Conservation (phyloP, 2,888 invertebrate species). For the Diarsia rubi region DNA sequence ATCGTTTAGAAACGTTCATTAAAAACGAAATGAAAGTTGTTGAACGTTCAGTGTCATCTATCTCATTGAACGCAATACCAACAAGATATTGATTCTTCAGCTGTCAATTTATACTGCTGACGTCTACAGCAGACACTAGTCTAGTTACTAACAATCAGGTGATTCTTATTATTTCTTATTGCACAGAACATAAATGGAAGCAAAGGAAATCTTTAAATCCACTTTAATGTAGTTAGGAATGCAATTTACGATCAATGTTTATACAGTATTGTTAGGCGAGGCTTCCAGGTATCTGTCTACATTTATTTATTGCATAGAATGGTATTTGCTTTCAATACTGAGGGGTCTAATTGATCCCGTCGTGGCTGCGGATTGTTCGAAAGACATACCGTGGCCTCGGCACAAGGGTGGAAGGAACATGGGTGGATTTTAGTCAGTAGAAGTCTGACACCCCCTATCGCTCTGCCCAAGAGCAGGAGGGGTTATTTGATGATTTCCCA, state of each 20-base stretch:
- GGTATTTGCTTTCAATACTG: neutral
- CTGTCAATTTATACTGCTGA: constrained; percentile 24
- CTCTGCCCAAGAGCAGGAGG: no score
- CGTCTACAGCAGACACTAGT: constrained; percentile 22
- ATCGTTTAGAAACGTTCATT: neutral
- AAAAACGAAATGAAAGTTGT: neutral
- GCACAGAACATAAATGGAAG: constrained; percentile 15
- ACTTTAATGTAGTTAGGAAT: constrained; percentile 2
- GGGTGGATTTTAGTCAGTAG: no score
- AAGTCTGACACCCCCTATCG: no score
- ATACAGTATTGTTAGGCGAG: constrained; percentile 4
- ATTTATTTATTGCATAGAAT: constrained; percentile 9
- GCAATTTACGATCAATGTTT: constrained; percentile 27
- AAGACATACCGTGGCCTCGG: no score
- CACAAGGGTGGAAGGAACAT: no score
- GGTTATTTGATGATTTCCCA: no score
- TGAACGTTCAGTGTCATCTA: neutral
- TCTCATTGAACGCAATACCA: constrained; percentile 18
- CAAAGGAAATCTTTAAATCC: constrained; percentile 24
- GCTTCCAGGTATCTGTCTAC: neutral
- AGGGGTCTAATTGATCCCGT: no score
- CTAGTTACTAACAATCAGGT: constrained; percentile 31
- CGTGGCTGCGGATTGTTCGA: no score
- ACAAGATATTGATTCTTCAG: constrained; percentile 16
- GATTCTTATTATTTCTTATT: constrained; percentile 18